Conservation (phyloP, 2,113 vertebrate species). For the Hypocryptadius cinnamomeus region DNA sequence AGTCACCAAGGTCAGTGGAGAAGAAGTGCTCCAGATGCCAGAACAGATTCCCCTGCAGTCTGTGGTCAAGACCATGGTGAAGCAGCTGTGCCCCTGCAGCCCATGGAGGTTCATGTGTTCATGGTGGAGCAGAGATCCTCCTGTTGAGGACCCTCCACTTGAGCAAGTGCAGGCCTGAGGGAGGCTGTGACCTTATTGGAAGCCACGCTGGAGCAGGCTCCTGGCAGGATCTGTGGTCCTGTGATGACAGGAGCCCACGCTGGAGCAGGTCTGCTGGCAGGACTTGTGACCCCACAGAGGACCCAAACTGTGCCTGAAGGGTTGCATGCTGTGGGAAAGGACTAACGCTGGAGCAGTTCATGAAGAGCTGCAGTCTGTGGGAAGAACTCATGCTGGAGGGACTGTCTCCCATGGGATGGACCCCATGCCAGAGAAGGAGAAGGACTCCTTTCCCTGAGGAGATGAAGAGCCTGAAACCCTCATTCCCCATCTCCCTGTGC, state of each 20-base stretch:
- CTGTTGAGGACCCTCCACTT: neutral
- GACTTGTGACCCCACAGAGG: neutral
- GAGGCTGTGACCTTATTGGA: neutral
- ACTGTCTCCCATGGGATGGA: neutral
- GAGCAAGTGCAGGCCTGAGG: neutral
- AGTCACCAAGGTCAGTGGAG: neutral
- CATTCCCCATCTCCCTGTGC: neutral
- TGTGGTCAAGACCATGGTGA: accelerated
- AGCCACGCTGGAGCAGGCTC: neutral
- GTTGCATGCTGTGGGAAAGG: neutral
- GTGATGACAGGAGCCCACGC: neutral
- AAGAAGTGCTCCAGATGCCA: neutral
- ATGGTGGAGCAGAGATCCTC: neutral
- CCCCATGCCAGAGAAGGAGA: neutral
- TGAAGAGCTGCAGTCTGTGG: neutral
- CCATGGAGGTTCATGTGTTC: neutral
- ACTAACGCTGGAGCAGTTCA: neutral
- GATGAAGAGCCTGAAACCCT: neutral
- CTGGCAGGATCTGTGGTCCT: neutral
- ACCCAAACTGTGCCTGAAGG: neutral
- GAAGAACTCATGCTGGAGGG: neutral
- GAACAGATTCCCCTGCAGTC: neutral
- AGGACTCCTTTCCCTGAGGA: neutral
- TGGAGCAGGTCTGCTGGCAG: neutral
- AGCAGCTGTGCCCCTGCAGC: neutral